Evolutionary conservation across 2,888 invertebrate genomes (phyloP).

Genomic region (Athripsodes cinereus): DNA sequence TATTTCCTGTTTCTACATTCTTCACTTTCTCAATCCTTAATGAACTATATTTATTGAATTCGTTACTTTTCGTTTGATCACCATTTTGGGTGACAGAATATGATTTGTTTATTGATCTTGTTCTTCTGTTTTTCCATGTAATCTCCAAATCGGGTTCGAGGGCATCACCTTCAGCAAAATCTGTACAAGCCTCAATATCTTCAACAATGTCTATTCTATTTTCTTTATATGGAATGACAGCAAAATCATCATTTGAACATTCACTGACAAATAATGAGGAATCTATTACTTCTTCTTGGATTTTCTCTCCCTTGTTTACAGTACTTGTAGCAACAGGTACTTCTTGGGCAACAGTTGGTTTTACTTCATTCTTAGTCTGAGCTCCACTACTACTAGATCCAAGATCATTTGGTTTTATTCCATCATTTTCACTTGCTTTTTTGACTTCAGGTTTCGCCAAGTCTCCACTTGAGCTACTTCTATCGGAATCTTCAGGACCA

Average conservation of each 20-base stretch:
- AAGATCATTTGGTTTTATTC: no score
- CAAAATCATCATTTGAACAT: constrained; percentile 23
- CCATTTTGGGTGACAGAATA: neutral
- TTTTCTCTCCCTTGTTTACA: neutral
- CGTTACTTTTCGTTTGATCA: neutral
- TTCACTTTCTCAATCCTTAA: neutral
- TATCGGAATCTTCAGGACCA: constrained; percentile 2
- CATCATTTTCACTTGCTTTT: neutral
- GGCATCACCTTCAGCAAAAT: constrained; percentile 21
- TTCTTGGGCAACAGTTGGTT: neutral
- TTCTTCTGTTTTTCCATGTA: constrained; percentile 17
- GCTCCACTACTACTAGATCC: neutral
- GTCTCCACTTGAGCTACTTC: neutral
- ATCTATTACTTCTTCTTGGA: constrained; percentile 5
- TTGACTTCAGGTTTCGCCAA: neutral
- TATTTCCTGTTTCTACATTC: neutral
- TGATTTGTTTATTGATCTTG: constrained; percentile 3
- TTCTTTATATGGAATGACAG: constrained; percentile 24
- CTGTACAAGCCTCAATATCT: constrained; percentile 24
- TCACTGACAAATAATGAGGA: constrained; percentile 18
- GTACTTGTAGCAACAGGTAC: neutral
- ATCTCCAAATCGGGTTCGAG: constrained; percentile 22
- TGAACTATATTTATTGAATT: constrained; percentile 1
- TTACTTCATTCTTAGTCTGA: neutral
- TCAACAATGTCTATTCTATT: constrained; percentile 23